Evolutionary conservation across 2,113 vertebrate species (phyloP), one percentile per base, ranked within the genome.

Genomic region (Limnothrissa miodon): DNA sequence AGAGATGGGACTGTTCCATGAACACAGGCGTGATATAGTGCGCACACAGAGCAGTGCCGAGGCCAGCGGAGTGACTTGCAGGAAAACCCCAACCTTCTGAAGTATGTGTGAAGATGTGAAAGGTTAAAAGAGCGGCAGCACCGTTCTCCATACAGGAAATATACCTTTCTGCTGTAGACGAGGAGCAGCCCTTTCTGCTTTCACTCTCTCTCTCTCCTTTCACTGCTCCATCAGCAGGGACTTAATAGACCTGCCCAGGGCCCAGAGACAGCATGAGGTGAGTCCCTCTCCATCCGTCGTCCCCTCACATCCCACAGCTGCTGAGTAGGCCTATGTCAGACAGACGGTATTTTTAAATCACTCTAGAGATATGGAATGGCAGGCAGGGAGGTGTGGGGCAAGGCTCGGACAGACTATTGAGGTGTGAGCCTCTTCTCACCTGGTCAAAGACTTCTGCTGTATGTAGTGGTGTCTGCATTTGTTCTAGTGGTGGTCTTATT

Each of bases 11-110:
- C 66, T 13, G 62, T 70, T 15, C 62, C 62, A 70, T 70, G 15
- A 33, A 74, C 66, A 62, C n/a, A 62, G n/a, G 25, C n/a, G 1
- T 56, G 2, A 48, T 48, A n/a, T 15, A 48, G 46, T 45, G 45
- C 11, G n/a, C 46, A 48, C 15, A 48, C 1, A 48, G 8, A 48
- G 15, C 51, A 56, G 51, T 56, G 66, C 4, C 13, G 25, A 21
- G n/a, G 5, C 1, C 23, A 25, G 25, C 56, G 8, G 25, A 7
- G 1, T 29, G 11, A 5, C 1, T 17, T 15, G 9, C 66, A 74
- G 66, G 66, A 74, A 74, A 74, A 33, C 66, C 66, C 66, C 66
- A 74, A 36, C 15, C 29, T 36, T 74, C 66, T 13, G 59, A 62
- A n/a, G n/a, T 56, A 56, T 74, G 33, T 74, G 7, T n/a, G 59